phyloP scores from a whole-genome alignment of 2,888 invertebrate genomes.

The Myopa tessellatipennis region DNA sequence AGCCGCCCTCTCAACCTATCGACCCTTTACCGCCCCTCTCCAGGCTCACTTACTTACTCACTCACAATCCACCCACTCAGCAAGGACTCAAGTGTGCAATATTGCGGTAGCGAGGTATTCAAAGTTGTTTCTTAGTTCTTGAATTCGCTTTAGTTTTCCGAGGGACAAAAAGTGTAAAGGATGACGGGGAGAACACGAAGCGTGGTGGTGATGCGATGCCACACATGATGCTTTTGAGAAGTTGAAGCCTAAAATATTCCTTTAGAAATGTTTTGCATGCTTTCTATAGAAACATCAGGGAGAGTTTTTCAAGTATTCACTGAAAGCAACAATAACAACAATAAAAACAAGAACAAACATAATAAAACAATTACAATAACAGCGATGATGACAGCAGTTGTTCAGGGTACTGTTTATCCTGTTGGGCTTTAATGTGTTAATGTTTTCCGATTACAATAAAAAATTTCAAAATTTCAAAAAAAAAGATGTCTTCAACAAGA shows the following conservation, averaged over 20 bases:
- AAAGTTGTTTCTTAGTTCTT: background rate
- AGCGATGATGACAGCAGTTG: background rate
- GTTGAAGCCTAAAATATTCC: background rate
- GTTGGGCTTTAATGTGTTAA: background rate
- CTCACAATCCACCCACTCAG: background rate
- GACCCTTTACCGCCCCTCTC: background rate
- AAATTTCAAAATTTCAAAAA: no score
- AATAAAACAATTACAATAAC: no score
- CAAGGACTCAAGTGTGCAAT: conserved; percentile 33
- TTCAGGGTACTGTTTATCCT: background rate
- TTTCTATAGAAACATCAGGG: background rate
- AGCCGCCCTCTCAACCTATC: background rate
- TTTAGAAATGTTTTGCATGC: background rate
- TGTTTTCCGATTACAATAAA: no score
- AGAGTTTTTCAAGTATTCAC: background rate
- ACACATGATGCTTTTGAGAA: conserved; percentile 15
- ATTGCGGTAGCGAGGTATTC: conserved; percentile 6
- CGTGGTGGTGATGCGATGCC: conserved; percentile 1
- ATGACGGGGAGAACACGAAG: background rate
- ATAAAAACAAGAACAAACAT: conserved; percentile 30
- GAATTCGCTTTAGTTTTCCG: background rate
- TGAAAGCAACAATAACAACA: conserved; percentile 36
- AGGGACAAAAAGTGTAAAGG: background rate
- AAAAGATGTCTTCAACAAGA: no score
- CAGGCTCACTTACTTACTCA: background rate